Conservation (phyloP, 2,888 invertebrate species). For the Pheosia tremula region DNA sequence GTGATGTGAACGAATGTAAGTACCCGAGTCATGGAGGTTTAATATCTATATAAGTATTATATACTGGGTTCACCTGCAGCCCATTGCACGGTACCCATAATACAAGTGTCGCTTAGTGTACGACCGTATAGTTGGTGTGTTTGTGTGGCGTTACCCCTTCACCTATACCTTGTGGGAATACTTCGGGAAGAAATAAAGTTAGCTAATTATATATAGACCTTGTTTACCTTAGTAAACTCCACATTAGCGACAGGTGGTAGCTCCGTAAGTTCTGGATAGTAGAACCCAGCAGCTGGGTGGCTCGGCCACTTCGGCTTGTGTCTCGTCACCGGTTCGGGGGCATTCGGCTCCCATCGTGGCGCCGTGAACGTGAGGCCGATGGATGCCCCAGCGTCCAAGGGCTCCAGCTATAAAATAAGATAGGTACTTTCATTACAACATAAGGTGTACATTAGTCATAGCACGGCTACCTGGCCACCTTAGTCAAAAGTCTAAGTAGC, state of each 20-base stretch:
- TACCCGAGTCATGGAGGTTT: too few relatives aligned
- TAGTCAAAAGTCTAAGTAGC: too few relatives aligned
- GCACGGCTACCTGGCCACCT: too few relatives aligned
- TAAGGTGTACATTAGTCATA: not conserved
- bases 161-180: not conserved
- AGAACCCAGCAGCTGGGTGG: constrained; percentile 96
- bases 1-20: too few relatives aligned
- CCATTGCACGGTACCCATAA: too few relatives aligned
- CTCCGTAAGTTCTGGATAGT: constrained; percentile 92
- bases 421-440: too few relatives aligned
- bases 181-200: not conserved
- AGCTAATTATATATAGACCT: not conserved
- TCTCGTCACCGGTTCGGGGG: constrained; percentile 91
- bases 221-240: constrained; percentile 91
- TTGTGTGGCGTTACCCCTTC: too few relatives aligned
- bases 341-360: constrained; percentile 95
- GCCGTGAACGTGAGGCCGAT: constrained; percentile 97
- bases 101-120: too few relatives aligned
- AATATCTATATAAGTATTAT: too few relatives aligned
- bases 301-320: constrained; percentile 92
- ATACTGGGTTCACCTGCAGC: too few relatives aligned
- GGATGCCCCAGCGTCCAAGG: constrained; percentile 95
- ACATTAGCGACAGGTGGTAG: constrained; percentile 94
- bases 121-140: too few relatives aligned
- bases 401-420: constrained; percentile 86